phyloP scores from a whole-genome alignment of 2,113 vertebrate species.

The Danio rerio region DNA sequence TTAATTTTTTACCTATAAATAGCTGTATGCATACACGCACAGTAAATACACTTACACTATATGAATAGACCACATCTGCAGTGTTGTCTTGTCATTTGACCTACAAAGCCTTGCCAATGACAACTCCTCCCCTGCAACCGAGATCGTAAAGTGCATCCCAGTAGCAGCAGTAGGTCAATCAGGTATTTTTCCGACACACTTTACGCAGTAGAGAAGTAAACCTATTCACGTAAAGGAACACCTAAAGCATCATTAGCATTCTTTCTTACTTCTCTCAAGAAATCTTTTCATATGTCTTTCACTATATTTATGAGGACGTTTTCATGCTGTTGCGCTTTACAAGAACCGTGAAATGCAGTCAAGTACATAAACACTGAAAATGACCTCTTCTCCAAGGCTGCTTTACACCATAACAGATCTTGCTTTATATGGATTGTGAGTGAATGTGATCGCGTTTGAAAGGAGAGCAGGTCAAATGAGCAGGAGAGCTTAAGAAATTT shows the following conservation, averaged over 20 bases:
- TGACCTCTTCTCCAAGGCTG: neutral
- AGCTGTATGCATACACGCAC: too few species aligned
- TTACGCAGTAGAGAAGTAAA: neutral
- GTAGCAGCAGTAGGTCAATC: neutral
- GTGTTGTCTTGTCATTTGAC: constrained; percentile 1
- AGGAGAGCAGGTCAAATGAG: constrained; percentile 36
- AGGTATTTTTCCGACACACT: too few species aligned
- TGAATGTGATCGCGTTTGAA: constrained; percentile 10
- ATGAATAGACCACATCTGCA: neutral
- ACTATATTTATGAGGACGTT: neutral
- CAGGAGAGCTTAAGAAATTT: constrained; percentile 24
- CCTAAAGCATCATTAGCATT: neutral
- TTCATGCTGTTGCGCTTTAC: neutral
- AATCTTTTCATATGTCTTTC: neutral
- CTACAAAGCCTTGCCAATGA: neutral
- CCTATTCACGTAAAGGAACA: neutral
- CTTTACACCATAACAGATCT: neutral
- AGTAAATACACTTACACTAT: too few species aligned
- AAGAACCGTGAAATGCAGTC: neutral
- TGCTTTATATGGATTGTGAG: constrained; percentile 16
- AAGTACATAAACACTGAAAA: neutral
- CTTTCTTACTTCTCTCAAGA: neutral
- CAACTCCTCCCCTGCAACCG: neutral
- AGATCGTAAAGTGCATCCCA: neutral
- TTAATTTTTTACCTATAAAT: too few species aligned